These are phyloP conservation scores for Dipus sagitta DNA, from an alignment of 2,797 vertebrate genomes.

Conservation along the genomic window DNA sequence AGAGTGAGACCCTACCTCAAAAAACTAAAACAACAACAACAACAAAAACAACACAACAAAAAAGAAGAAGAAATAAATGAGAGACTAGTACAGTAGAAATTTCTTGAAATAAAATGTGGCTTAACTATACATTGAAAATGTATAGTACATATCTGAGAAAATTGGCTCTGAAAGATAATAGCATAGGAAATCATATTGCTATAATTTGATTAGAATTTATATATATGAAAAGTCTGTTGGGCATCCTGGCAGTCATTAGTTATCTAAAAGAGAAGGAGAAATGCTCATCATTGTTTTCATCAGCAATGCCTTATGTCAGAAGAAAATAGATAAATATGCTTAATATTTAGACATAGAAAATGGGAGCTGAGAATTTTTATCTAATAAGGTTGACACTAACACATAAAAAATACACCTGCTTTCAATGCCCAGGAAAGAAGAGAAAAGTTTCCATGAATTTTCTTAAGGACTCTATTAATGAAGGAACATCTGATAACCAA, in stretches of 20 bases:
- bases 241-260: too few species aligned
- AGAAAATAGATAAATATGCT: background rate
- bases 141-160: background rate
- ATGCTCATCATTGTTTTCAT: background rate
- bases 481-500: background rate
- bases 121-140: background rate
- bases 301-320: background rate
- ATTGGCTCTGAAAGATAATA: background rate
- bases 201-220: constrained; percentile 4
- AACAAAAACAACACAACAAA: too few species aligned
- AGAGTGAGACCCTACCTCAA: too few species aligned
- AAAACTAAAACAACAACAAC: too few species aligned
- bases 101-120: background rate
- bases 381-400: too few species aligned
- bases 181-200: background rate
- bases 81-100: background rate
- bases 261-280: constrained; percentile 28
- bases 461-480: background rate
- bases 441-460: background rate
- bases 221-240: background rate
- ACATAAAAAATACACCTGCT: background rate
- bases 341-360: constrained; percentile 16
- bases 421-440: background rate
- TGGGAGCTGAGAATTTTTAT: background rate
- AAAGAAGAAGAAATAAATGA: constrained; percentile 20